Evolutionary conservation across 2,888 invertebrate genomes (phyloP), one percentile per base, ranked within the genome.

Genomic region (Drosophila kanekoi): DNA sequence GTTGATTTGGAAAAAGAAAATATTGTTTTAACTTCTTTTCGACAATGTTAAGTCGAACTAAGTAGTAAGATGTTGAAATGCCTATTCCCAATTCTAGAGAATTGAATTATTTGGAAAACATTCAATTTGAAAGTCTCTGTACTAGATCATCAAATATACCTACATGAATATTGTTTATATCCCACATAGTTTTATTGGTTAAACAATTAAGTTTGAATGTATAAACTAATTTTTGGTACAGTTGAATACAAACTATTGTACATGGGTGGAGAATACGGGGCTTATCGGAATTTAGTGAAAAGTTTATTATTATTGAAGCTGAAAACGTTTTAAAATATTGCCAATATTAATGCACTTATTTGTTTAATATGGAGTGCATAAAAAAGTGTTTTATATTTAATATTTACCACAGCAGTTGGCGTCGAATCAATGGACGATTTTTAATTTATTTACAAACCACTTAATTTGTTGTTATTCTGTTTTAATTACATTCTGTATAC

Each of bases 381-480:
- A 32, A 16, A 54, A 38, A 45, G 33, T 44, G 45, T 49, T 61
- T 57, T 53, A 61, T 44, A 56, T 59, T 62, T 28, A 44, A 62
- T 65, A 66, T 49, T 74, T 43, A 75, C 70, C 65, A 44, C 59
- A 56, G 44, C 70, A 60, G 48, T 78, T 66, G 71, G 45, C 54
- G 52, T 47, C 32, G 18, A 51, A 67, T 59, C 52, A 63, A 51
- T 59, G 47, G 18, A 62, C 23, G 52, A 64, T 74, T 76, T 84
- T 76, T 67, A 84, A 85, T 89, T 91, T 90, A 90, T 90, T 90
- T 89, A 88, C 81, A 81, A 91, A 89, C 90, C 91, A 77, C 90
- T 89, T 89, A 88, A 91, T 89, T 84, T 90, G 82, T 90, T 91
- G 89, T 83, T 89, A 85, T 90, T 90, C 79, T 75, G 76, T 75